phyloP scores from a whole-genome alignment of 2,888 invertebrate species.

The Bursaphelenchus okinawaensis region DNA sequence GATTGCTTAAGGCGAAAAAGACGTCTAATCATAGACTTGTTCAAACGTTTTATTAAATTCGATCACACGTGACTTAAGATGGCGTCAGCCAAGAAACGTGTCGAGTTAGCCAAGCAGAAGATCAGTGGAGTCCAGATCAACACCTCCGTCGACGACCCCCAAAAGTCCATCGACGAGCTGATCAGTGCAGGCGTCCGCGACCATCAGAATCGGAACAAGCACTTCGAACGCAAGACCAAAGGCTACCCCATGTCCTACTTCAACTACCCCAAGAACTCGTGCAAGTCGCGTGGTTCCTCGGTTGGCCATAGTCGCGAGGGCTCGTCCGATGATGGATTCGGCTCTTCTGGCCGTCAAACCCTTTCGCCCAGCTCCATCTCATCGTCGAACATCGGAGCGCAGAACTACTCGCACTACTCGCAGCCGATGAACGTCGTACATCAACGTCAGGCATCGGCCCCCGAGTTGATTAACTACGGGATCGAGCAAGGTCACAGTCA shows the following conservation, averaged over 20 bases:
- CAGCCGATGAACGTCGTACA: constrained; percentile 12
- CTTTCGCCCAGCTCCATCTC: constrained; percentile 27
- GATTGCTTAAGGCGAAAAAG: too few species aligned
- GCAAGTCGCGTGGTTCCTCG: constrained; percentile 29
- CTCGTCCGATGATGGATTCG: constrained; percentile 33
- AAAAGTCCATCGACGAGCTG: constrained; percentile 28
- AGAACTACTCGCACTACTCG: constrained; percentile 12
- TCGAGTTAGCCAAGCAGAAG: constrained; percentile 23
- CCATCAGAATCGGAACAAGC: constrained; percentile 19
- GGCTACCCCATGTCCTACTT: constrained; percentile 23
- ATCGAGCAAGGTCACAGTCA: constrained; percentile 21
- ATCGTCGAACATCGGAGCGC: constrained; percentile 19
- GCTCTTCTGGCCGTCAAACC: constrained; percentile 27
- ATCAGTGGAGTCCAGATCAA: constrained; percentile 30
- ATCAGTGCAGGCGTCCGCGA: constrained; percentile 20
- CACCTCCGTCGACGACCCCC: constrained; percentile 28
- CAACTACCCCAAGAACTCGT: constrained; percentile 13
- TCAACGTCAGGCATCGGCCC: constrained; percentile 24
- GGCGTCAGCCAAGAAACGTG: constrained; percentile 29
- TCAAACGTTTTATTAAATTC: too few species aligned
- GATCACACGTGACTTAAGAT: constrained; percentile 8
- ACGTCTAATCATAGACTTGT: too few species aligned
- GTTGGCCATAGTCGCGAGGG: constrained; percentile 34
- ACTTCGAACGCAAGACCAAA: constrained; percentile 22
- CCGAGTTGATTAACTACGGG: constrained; percentile 30